Conservation (phyloP, 2,888 invertebrate genomes). For the Drosophila phalerata region DNA sequence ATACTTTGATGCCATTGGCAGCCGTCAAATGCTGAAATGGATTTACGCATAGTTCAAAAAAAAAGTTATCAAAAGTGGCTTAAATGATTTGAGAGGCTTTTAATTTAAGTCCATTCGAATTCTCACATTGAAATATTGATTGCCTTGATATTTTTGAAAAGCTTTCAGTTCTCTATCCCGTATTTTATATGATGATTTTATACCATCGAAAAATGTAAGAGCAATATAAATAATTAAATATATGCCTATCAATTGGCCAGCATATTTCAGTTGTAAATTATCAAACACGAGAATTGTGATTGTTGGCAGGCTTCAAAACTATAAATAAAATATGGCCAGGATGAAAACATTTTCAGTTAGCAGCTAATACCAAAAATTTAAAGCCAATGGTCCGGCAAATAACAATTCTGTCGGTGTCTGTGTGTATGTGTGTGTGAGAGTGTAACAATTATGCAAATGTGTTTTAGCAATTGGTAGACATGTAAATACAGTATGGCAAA, state of each 20-base stretch:
- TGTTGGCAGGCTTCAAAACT: slow-evolving; percentile 16
- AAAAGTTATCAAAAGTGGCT: slow-evolving; percentile 26
- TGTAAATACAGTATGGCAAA: slow-evolving; percentile 60
- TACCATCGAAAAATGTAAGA: slow-evolving; percentile 12
- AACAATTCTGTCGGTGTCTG: not conserved
- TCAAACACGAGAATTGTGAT: slow-evolving; percentile 15
- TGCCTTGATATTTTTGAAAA: slow-evolving; percentile 2
- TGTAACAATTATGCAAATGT: slow-evolving; percentile 66
- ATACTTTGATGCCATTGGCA: slow-evolving; percentile 24
- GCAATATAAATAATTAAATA: slow-evolving; percentile 26
- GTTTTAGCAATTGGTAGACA: slow-evolving; percentile 48
- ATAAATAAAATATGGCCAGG: slow-evolving; percentile 52
- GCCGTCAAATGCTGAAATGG: slow-evolving; percentile 29
- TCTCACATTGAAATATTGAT: slow-evolving; percentile 28
- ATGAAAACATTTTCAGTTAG: slow-evolving; percentile 14
- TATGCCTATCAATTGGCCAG: slow-evolving; percentile 24
- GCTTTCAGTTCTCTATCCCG: slow-evolving; percentile 5
- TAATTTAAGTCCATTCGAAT: slow-evolving; percentile 9
- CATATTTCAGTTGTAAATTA: slow-evolving; percentile 39
- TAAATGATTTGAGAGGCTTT: slow-evolving; percentile 38
- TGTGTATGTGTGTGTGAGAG: slow-evolving; percentile 5
- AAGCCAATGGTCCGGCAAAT: slow-evolving; percentile 40
- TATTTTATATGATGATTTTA: not conserved
- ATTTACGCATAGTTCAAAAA: slow-evolving; percentile 11
- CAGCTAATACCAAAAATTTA: slow-evolving; percentile 46